phyloP scores from a whole-genome alignment of 2,797 vertebrate species.

The Aselliscus stoliczkanus region DNA sequence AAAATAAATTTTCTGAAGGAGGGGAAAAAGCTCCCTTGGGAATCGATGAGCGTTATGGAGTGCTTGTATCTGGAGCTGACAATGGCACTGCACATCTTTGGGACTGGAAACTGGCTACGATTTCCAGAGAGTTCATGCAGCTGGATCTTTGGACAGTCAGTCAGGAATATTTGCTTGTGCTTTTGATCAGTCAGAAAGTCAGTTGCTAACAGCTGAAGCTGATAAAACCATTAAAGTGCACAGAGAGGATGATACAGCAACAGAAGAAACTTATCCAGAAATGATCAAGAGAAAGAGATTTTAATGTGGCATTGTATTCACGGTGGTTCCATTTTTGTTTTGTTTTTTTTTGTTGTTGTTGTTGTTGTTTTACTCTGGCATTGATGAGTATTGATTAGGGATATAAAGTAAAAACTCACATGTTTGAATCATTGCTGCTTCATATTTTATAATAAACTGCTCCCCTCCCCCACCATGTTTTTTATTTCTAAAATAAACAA shows the following conservation, averaged over 20 bases:
- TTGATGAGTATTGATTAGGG: conserved; percentile 70
- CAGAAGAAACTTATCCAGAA: conserved; percentile 97
- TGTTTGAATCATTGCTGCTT: conserved; percentile 78
- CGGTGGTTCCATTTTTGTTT: conserved; percentile 35
- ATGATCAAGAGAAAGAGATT: conserved; percentile 99
- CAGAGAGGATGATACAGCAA: conserved; percentile 95
- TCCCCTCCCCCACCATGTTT: conserved; percentile 17
- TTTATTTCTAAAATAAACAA: conserved; percentile 57
- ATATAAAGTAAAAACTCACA: conserved; percentile 74
- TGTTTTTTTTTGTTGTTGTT: not conserved
- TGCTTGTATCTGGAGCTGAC: conserved; percentile 84
- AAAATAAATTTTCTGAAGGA: not conserved
- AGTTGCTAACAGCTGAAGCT: conserved; percentile 95
- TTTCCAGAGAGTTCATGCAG: conserved; percentile 96
- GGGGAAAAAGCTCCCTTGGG: not conserved
- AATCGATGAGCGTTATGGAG: not conserved
- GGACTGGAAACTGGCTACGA: conserved; percentile 99
- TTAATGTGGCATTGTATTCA: conserved; percentile 76
- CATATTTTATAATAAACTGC: conserved; percentile 80
- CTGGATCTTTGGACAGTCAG: conserved; percentile 97
- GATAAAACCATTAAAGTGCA: conserved; percentile 99
- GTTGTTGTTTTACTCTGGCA: conserved; percentile 60
- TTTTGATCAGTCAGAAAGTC: conserved; percentile 95
- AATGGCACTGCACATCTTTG: conserved; percentile 98
- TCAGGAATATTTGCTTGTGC: conserved; percentile 96